Evolutionary conservation across 2,797 vertebrate genomes (phyloP).

Genomic region (Aeoliscus strigatus): DNA sequence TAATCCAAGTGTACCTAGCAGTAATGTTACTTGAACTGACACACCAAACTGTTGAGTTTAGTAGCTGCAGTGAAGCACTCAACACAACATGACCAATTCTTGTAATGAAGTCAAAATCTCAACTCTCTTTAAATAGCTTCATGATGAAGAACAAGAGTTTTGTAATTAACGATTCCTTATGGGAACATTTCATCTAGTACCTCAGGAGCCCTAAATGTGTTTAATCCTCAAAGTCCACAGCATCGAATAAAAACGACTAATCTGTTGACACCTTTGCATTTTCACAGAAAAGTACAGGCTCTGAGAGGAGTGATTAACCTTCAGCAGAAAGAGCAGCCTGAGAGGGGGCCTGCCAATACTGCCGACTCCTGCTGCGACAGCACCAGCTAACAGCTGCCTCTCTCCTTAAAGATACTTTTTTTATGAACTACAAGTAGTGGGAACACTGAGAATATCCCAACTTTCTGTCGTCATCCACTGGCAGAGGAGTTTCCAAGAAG

Average conservation of each 20-base stretch:
- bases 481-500: background rate
- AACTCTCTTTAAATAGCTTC: too few species aligned
- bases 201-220: too few species aligned
- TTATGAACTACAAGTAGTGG: slow-evolving; percentile 22
- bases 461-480: background rate
- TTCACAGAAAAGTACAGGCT: slow-evolving; percentile 44
- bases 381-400: slow-evolving; percentile 59
- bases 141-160: too few species aligned
- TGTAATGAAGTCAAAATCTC: too few species aligned
- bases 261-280: slow-evolving; percentile 37
- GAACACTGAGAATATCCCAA: slow-evolving; percentile 18
- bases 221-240: slow-evolving; percentile 13
- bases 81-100: too few species aligned
- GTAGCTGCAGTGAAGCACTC: too few species aligned
- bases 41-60: too few species aligned
- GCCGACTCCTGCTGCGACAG: slow-evolving; percentile 65
- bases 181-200: too few species aligned
- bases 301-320: slow-evolving; percentile 76
- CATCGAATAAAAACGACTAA: slow-evolving; percentile 29
- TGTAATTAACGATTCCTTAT: too few species aligned
- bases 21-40: too few species aligned
- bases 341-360: slow-evolving; percentile 65
- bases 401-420: slow-evolving; percentile 30
- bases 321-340: slow-evolving; percentile 75
- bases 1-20: too few species aligned